Evolutionary conservation across 2,888 invertebrate genomes (phyloP).

Genomic region (Steromphala cineraria): DNA sequence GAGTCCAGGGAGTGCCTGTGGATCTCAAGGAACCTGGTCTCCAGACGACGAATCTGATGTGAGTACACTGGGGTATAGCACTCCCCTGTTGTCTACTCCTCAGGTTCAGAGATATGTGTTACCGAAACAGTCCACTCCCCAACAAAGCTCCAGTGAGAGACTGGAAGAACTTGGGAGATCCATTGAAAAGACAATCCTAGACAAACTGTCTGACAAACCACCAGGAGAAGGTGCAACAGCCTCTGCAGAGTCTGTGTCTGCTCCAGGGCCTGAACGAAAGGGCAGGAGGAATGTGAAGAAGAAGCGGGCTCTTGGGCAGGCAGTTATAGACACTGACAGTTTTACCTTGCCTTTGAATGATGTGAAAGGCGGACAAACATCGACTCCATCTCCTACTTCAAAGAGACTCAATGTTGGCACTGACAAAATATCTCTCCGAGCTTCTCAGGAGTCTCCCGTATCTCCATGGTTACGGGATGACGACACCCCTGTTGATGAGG

Average conservation of each 20-base stretch:
- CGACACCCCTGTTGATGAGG: slow-evolving; percentile 22
- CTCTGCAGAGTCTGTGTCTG: neutral
- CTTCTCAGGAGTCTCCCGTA: neutral
- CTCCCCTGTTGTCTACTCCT: slow-evolving; percentile 38
- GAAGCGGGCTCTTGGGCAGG: slow-evolving; percentile 13
- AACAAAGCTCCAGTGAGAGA: slow-evolving; percentile 30
- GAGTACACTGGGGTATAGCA: slow-evolving; percentile 32
- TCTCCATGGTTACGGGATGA: slow-evolving; percentile 18
- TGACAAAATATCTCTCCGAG: neutral
- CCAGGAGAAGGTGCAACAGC: neutral
- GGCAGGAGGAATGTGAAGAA: slow-evolving; percentile 14
- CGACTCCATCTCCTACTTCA: neutral
- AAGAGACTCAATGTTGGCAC: neutral
- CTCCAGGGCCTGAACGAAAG: neutral
- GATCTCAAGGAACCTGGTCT: slow-evolving; percentile 11
- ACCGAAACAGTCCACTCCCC: neutral
- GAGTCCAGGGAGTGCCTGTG: neutral
- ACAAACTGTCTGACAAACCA: slow-evolving; percentile 35
- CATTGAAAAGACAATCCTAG: slow-evolving; percentile 38
- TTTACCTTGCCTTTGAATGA: neutral
- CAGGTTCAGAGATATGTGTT: slow-evolving; percentile 28
- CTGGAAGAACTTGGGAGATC: slow-evolving; percentile 38
- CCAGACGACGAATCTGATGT: slow-evolving; percentile 22
- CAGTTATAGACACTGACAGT: slow-evolving; percentile 1
- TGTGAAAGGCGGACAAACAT: neutral